Base-by-base conservation (phyloP, 2,113 vertebrate genomes). In the Trinectes maculatus region DNA sequence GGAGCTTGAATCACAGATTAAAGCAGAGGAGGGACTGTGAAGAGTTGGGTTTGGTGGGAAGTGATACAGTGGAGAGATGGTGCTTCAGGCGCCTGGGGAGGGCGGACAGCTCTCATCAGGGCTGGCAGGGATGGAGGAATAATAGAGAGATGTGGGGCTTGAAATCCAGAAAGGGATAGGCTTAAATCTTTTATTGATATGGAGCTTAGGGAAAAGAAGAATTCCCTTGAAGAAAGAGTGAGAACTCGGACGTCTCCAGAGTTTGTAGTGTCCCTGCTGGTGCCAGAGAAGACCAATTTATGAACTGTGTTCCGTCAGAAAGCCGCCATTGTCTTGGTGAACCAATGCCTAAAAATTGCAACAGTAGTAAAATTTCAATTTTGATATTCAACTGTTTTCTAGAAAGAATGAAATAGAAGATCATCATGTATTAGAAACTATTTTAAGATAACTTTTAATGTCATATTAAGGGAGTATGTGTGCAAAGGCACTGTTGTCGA, bases 1-100 rank as follows among this genome's bases (percentile, higher is more conserved):
- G 74, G 80, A 84, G 88, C 72, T 65, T 79, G 68, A 80, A 79
- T 85, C 79, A 56, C 59, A 89, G 89, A 91, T 87, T 86, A 89
- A 44, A 78, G 73, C 57, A 56, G 74, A 67, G 64, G 69, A 62
- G 71, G 83, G 67, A 81, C 61, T 39, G 73, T 49, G 58, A 56
- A 29, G 79, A 82, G 73, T 62, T 76, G 79, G 42, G 25, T 66
- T 71, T 54, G 76, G 80, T 87, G 87, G 86, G 86, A 89, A 79
- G 84, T 48, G 79, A 80, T 84, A 48, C 72, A 46, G 75, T 69
- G 65, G 48, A 53, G 61, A 60, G 85, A 79, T 65, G 68, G 72
- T 37, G 78, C 74, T 87, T 19, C 28, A 6, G 76, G 74, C 51
- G 29, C 77, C 52, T 31, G 40, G 76, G 66, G 66, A 82, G 74